These are phyloP conservation scores for Neosilurus hyrtlii DNA, from an alignment of 2,797 vertebrate genomes.

Conservation along the genomic window DNA sequence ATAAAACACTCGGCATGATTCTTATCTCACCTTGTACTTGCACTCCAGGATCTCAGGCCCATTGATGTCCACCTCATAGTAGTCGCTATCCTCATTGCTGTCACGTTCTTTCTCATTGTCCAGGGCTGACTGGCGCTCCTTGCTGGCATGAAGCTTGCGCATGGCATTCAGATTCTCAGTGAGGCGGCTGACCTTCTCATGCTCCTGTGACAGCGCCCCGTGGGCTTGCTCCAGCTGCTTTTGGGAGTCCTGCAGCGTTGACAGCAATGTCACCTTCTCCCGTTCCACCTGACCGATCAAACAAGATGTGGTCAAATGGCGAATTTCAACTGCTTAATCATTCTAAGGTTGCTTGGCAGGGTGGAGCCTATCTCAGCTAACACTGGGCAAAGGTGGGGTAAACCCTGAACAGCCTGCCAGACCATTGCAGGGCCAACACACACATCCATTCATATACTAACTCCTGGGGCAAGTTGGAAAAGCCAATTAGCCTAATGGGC, in stretches of 20 bases:
- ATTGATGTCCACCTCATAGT: constrained; percentile 97
- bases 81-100: constrained; percentile 89
- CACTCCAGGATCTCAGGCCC: constrained; percentile 96
- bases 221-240: constrained; percentile 90
- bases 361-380: too few relatives aligned
- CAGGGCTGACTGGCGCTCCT: constrained; percentile 88
- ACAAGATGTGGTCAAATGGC: background rate
- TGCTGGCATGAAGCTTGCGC: constrained; percentile 90
- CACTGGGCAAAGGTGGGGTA: too few relatives aligned
- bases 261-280: constrained; percentile 85
- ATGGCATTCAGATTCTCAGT: constrained; percentile 89
- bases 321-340: background rate
- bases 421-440: too few relatives aligned
- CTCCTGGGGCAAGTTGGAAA: too few relatives aligned
- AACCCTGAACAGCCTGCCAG: too few relatives aligned
- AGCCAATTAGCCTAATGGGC: too few relatives aligned
- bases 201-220: constrained; percentile 85
- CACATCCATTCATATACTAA: too few relatives aligned
- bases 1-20: background rate
- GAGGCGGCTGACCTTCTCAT: constrained; percentile 87
- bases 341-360: too few relatives aligned
- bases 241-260: constrained; percentile 88
- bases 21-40: constrained; percentile 76
- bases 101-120: constrained; percentile 92
- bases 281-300: constrained; percentile 82